These are phyloP conservation scores for Petrosia ficiformis DNA, from an alignment of 37 sponge, comb jelly and placozoan species.

Conservation along the genomic window DNA sequence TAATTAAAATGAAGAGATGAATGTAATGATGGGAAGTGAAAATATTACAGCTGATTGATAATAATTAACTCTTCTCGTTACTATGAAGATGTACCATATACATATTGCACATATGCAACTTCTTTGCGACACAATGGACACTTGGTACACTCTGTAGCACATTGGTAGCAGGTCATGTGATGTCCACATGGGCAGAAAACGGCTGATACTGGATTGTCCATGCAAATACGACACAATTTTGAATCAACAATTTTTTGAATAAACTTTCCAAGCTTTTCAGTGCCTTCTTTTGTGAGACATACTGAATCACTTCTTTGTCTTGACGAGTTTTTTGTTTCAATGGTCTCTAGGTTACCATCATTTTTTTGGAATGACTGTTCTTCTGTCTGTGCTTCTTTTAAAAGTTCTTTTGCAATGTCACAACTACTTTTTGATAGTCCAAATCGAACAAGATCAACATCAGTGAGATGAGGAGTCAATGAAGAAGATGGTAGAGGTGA, in stretches of 20 bases:
- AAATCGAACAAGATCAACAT: background rate
- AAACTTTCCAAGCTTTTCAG: conserved; percentile 46
- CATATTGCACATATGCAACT: conserved; percentile 64
- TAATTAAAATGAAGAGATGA: no score
- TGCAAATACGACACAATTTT: conserved; percentile 74
- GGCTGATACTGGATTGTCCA: conserved; percentile 61
- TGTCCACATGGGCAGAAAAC: conserved; percentile 94
- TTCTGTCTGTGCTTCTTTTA: background rate
- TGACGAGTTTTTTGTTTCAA: background rate
- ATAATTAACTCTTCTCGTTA: no score
- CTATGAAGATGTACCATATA: conserved; percentile 29
- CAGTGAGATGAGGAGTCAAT: no score
- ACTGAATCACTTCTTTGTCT: background rate
- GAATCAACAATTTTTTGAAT: conserved; percentile 73
- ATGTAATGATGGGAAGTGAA: no score
- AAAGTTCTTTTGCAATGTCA: conserved; percentile 63
- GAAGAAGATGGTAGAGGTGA: no score
- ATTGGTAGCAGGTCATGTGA: conserved; percentile 62
- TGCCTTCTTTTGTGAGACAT: conserved; percentile 12
- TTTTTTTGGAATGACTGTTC: background rate
- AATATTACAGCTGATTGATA: no score
- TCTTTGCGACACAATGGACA: conserved; percentile 79
- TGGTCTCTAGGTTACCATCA: background rate
- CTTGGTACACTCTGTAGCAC: conserved; percentile 49
- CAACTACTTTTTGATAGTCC: conserved; percentile 66